Evolutionary conservation across 2,888 invertebrate species (phyloP).

Genomic region (Calliopum simillimum): DNA sequence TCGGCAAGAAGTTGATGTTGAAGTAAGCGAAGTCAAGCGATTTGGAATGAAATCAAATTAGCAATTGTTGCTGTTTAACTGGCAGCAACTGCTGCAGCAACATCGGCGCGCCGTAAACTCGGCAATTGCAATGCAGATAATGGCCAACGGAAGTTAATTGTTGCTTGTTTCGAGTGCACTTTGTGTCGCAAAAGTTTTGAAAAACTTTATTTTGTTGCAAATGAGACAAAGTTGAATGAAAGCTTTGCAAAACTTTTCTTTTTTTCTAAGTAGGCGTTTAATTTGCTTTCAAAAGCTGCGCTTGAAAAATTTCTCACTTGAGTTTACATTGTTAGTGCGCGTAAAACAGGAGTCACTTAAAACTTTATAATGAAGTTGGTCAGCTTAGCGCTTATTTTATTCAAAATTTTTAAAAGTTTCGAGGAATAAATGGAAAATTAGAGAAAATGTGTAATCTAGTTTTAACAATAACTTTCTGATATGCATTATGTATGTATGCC

Average conservation of each 20-base stretch:
- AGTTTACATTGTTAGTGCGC: no score
- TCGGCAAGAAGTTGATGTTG: not conserved
- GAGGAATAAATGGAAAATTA: no score
- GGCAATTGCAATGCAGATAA: slow-evolving; percentile 4
- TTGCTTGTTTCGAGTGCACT: slow-evolving; percentile 9
- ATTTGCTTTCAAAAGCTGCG: no score
- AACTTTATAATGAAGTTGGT: no score
- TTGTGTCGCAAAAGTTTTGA: not conserved
- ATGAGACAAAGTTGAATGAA: not conserved
- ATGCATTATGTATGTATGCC: no score
- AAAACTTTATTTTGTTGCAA: not conserved
- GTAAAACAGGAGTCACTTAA: no score
- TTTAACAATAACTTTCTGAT: no score
- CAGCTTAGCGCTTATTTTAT: no score
- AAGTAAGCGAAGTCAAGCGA: not conserved
- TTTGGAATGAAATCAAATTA: slow-evolving; percentile 22
- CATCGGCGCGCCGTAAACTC: not conserved
- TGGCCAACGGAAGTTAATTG: slow-evolving; percentile 25
- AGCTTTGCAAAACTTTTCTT: not conserved
- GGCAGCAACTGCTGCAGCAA: slow-evolving; percentile 7
- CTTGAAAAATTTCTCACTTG: no score
- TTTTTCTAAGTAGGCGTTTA: not conserved
- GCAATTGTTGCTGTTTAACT: not conserved
- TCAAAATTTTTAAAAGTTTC: no score
- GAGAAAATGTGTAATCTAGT: no score